Evolutionary conservation across 2,797 vertebrate genomes (phyloP).

Genomic region (Pitangus sulphuratus): DNA sequence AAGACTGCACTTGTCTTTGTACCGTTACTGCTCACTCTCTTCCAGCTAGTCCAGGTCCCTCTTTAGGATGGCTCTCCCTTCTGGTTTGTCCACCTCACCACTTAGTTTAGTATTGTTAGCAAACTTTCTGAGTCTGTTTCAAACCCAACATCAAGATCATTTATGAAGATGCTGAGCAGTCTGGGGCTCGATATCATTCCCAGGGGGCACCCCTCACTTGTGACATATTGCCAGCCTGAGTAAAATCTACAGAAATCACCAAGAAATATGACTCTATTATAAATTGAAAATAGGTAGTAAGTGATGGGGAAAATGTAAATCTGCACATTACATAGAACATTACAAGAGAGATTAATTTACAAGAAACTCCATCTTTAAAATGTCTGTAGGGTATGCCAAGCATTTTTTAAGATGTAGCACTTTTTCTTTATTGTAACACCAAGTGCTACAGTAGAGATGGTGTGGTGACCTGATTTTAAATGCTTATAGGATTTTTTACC

Average conservation of each 20-base stretch:
- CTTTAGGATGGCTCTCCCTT: neutral
- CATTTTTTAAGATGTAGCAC: neutral
- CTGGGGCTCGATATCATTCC: accelerated
- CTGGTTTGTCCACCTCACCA: neutral
- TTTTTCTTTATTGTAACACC: neutral
- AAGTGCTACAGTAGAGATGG: neutral
- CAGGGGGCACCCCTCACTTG: neutral
- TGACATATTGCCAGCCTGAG: neutral
- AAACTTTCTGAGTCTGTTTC: neutral
- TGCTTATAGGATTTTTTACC: neutral
- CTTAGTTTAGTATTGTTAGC: neutral
- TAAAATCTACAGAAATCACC: neutral
- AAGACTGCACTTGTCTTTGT: too few relatives aligned
- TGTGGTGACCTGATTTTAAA: neutral
- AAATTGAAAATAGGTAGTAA: neutral
- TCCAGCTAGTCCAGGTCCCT: neutral
- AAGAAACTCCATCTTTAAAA: neutral
- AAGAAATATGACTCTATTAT: neutral
- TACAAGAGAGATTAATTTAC: conserved; percentile 20
- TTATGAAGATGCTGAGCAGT: neutral
- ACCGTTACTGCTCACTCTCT: neutral
- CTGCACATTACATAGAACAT: neutral
- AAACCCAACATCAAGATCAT: neutral
- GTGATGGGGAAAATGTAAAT: neutral
- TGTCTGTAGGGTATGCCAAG: neutral